Conservation (phyloP, 2,888 invertebrate genomes). For the Gari tellinella region DNA sequence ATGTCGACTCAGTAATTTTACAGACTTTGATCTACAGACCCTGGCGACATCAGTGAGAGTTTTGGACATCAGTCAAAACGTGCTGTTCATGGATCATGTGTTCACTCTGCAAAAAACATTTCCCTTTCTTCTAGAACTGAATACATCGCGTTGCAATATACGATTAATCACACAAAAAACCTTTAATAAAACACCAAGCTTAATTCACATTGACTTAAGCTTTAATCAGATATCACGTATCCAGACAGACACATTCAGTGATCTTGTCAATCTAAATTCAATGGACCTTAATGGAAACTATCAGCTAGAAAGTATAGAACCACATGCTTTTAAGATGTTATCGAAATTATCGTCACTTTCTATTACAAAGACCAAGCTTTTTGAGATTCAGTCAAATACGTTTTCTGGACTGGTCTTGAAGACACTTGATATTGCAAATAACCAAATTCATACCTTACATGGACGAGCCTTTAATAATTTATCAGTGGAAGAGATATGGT, state of each 20-base stretch:
- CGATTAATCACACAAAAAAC: background rate
- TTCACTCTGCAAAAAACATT: background rate
- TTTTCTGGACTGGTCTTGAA: slow-evolving; percentile 13
- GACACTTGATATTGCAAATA: slow-evolving; percentile 5
- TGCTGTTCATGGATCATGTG: too few species aligned
- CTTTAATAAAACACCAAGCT: background rate
- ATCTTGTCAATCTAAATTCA: background rate
- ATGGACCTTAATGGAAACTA: slow-evolving; percentile 9
- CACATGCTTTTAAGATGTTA: slow-evolving; percentile 8
- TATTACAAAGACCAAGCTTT: background rate
- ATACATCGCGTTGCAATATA: slow-evolving; percentile 2
- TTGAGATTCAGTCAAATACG: background rate
- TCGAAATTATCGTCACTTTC: background rate
- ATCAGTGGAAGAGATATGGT: slow-evolving; percentile 2
- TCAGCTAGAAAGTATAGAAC: background rate
- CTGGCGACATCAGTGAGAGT: background rate
- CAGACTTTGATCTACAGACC: background rate
- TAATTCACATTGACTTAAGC: slow-evolving; percentile 3
- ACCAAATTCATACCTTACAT: background rate
- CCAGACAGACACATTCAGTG: background rate
- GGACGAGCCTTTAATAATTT: slow-evolving; percentile 11
- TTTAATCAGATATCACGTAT: slow-evolving; percentile 4
- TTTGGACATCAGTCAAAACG: slow-evolving; percentile 10
- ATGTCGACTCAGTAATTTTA: slow-evolving; percentile 1
- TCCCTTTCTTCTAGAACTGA: background rate